These are phyloP conservation scores for Prenolepis imparis DNA, from an alignment of 2,888 invertebrate species.

Conservation along the genomic window DNA sequence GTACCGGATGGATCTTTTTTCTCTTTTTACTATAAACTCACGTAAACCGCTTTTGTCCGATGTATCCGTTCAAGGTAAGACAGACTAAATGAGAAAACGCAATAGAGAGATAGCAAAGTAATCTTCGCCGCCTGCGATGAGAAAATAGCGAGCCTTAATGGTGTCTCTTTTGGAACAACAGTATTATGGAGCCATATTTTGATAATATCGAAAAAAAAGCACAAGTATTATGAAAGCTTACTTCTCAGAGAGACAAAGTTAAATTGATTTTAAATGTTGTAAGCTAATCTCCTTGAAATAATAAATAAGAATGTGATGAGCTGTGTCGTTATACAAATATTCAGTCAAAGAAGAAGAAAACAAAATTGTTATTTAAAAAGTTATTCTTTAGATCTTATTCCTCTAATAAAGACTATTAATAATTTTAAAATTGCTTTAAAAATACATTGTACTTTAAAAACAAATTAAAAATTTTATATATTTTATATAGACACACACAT, in stretches of 20 bases:
- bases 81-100: slow-evolving; percentile 52
- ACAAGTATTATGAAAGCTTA: slow-evolving; percentile 18
- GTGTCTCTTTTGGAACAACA: slow-evolving; percentile 50
- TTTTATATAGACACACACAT: background rate
- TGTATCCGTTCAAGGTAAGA: slow-evolving; percentile 54
- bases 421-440: slow-evolving; percentile 1
- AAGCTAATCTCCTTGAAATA: slow-evolving; percentile 37
- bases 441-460: background rate
- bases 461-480: background rate
- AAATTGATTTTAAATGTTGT: slow-evolving; percentile 45
- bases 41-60: slow-evolving; percentile 52
- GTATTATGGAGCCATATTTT: slow-evolving; percentile 46
- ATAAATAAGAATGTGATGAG: background rate
- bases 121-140: slow-evolving; percentile 43
- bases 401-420: background rate
- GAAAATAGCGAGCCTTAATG: slow-evolving; percentile 50
- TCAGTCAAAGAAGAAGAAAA: background rate
- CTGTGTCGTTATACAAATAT: slow-evolving; percentile 34
- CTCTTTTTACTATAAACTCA: slow-evolving; percentile 42
- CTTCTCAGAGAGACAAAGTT: slow-evolving; percentile 22
- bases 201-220: slow-evolving; percentile 48
- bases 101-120: slow-evolving; percentile 52
- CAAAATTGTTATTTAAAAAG: background rate
- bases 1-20: slow-evolving; percentile 30
- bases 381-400: background rate